These are phyloP conservation scores for Mionectes macconnelli DNA, from an alignment of 2,113 vertebrate genomes.

Conservation along the genomic window DNA sequence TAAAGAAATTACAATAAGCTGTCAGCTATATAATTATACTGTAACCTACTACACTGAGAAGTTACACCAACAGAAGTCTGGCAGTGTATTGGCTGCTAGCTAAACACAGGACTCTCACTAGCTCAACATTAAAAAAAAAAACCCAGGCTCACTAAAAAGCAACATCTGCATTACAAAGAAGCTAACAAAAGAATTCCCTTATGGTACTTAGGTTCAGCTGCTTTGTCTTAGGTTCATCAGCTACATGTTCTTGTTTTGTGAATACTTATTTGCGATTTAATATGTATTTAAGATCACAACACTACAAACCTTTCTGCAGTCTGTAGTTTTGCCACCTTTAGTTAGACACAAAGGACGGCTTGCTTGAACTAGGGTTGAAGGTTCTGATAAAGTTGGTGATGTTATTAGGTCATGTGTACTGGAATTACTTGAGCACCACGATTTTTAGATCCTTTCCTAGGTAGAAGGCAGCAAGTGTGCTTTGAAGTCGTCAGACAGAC, in stretches of 20 bases:
- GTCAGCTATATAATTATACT: constrained; percentile 21
- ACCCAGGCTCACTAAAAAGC: constrained; percentile 26
- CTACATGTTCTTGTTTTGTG: constrained; percentile 25
- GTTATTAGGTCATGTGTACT: background rate
- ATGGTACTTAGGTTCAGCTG: constrained; percentile 51
- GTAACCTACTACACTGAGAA: constrained; percentile 55
- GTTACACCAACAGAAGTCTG: constrained; percentile 47
- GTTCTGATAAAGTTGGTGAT: background rate
- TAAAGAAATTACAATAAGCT: constrained; percentile 35
- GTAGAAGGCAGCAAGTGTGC: background rate
- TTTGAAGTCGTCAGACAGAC: background rate
- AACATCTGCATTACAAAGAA: constrained; percentile 48
- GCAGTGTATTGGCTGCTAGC: background rate
- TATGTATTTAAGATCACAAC: constrained; percentile 4
- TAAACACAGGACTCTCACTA: constrained; percentile 50
- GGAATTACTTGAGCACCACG: background rate
- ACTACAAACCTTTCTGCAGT: constrained; percentile 40
- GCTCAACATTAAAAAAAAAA: background rate
- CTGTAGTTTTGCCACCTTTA: constrained; percentile 14
- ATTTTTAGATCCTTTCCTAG: constrained; percentile 33
- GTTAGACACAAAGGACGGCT: constrained; percentile 1
- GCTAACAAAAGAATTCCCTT: constrained; percentile 52
- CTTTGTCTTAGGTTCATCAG: constrained; percentile 60
- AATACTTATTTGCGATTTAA: background rate
- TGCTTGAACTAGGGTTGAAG: background rate